Evolutionary conservation across 2,888 invertebrate species (phyloP).

Genomic region (Aspidiotus destructor): DNA sequence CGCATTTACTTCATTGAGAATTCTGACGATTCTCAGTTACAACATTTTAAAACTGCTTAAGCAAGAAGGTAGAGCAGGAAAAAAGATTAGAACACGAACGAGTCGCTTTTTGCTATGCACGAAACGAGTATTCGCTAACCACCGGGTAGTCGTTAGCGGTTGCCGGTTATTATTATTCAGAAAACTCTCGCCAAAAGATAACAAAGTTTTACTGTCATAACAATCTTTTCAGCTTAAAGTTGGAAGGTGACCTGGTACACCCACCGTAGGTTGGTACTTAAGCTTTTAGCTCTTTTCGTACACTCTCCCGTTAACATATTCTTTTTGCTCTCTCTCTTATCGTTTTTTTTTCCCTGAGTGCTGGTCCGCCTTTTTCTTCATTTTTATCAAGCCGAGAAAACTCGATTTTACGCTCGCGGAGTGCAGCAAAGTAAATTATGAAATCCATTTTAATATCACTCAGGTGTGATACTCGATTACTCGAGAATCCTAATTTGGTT

Average conservation of each 20-base stretch:
- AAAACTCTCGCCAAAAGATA: slow-evolving; percentile 33
- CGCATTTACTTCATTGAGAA: neutral
- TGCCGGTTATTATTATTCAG: slow-evolving; percentile 32
- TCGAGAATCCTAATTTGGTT: too few species aligned
- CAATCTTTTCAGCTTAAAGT: slow-evolving; percentile 34
- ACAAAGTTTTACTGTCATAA: slow-evolving; percentile 34
- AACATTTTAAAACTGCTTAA: slow-evolving; percentile 25
- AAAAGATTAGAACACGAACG: slow-evolving; percentile 27
- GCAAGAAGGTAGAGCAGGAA: slow-evolving; percentile 24
- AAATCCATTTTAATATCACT: too few species aligned
- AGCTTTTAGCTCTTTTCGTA: slow-evolving; percentile 22
- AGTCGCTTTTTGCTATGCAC: slow-evolving; percentile 29
- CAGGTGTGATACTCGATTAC: too few species aligned
- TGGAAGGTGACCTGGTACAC: slow-evolving; percentile 21
- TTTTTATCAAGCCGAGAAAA: too few species aligned
- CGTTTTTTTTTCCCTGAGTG: neutral
- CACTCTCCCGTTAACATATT: slow-evolving; percentile 16
- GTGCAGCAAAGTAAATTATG: neutral
- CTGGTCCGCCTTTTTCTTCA: too few species aligned
- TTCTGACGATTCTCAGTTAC: slow-evolving; percentile 8
- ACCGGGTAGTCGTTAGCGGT: slow-evolving; percentile 32
- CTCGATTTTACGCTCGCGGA: too few species aligned
- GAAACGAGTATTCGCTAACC: slow-evolving; percentile 22
- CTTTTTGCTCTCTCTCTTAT: neutral
- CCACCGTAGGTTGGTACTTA: slow-evolving; percentile 7